phyloP scores from a whole-genome alignment of 2,113 vertebrate species.

The Chitala chitala region DNA sequence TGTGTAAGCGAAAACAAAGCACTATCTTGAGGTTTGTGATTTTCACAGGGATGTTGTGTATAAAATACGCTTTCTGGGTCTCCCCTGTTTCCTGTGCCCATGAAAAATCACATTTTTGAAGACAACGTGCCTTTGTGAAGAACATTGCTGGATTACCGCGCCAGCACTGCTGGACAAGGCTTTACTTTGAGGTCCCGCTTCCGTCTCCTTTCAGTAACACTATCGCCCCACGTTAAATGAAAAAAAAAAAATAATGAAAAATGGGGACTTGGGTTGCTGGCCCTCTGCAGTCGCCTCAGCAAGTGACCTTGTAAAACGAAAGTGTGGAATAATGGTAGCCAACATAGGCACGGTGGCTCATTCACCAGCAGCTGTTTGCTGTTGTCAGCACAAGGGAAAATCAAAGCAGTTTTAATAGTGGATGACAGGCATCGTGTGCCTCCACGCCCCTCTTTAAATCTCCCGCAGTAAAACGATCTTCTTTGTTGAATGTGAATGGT shows the following conservation, averaged over 20 bases:
- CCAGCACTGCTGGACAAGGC: conserved; percentile 65
- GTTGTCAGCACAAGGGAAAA: conserved; percentile 77
- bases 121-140: conserved; percentile 63
- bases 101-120: conserved; percentile 61
- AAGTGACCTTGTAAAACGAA: conserved; percentile 80
- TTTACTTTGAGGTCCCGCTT: conserved; percentile 67
- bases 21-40: conserved; percentile 3
- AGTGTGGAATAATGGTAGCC: conserved; percentile 74
- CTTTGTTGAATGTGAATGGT: conserved; percentile 67
- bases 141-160: conserved; percentile 69
- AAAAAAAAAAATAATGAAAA: conserved; percentile 49
- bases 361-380: conserved; percentile 90
- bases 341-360: conserved; percentile 68
- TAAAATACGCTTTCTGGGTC: conserved; percentile 51
- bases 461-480: conserved; percentile 59
- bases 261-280: conserved; percentile 69
- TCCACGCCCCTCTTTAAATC: conserved; percentile 56
- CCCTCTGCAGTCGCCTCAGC: conserved; percentile 74
- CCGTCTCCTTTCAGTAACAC: conserved; percentile 58
- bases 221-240: conserved; percentile 44
- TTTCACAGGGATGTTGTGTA: conserved; percentile 31
- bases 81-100: conserved; percentile 48
- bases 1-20: background rate
- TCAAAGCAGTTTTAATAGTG: conserved; percentile 73
- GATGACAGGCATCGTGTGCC: conserved; percentile 74